Evolutionary conservation across 2,888 invertebrate species (phyloP), one percentile per base, ranked within the genome.

Genomic region (Mayetiola destructor): DNA sequence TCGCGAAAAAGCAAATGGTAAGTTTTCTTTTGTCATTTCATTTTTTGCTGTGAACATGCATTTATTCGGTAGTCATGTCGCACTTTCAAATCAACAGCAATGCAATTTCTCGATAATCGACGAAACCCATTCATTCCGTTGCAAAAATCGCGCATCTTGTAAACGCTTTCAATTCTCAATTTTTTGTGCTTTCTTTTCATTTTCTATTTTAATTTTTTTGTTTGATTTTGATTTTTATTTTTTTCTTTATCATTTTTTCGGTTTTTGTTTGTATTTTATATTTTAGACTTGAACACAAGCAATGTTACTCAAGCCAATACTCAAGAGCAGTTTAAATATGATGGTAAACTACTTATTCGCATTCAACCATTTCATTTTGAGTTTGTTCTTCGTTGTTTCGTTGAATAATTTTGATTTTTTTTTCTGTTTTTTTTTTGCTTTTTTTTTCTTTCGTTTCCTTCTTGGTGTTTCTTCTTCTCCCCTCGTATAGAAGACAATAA

Each of bases 1-100:
- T 64, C 85, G 90, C 67, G 84, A 83, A 71, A 81, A 88, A 67
- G 84, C 88, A 65, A 88, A 89, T 78, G 90, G 90, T 90, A 73
- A 80, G 79, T 72, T 32, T 32, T 32, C 6, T 23, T 52, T 39
- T 40, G 14, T 32, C 21, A 18, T 55, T 23, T 36, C 37, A 54
- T 55, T 57, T 30, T 32, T 9, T 9, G 32, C 12, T 32, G 6
- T 32, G 6, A 32, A 9, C 12, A n/a, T n/a, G n/a, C n/a, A n/a
- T n/a, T n/a, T n/a, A n/a, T n/a, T n/a, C n/a, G n/a, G n/a, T n/a
- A n/a, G n/a, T n/a, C n/a, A n/a, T n/a, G n/a, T n/a, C n/a, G n/a
- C n/a, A n/a, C n/a, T n/a, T n/a, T n/a, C n/a, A n/a, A 27, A 27
- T 27, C 2, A 3, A 27, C 10, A 36, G 12, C 14, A 36, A 9